Base-by-base conservation (phyloP, 2,888 invertebrate genomes). In the Eristalis tenax region DNA sequence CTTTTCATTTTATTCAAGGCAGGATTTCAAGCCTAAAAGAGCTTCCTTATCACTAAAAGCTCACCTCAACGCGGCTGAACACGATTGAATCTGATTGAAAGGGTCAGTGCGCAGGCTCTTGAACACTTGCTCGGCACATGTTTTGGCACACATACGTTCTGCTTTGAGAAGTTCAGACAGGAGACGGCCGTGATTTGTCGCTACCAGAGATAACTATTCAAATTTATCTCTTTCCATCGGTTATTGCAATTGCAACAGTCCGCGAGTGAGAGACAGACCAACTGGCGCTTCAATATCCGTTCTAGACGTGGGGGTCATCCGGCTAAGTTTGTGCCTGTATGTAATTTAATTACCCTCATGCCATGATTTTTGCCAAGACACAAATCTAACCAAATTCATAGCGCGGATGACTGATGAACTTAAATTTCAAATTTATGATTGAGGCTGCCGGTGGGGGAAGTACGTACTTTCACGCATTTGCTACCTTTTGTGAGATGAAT, bases 31-130 rank as follows among this genome's bases (percentile, higher is more conserved):
- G 64, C 26, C 8, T 32, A 38, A 63, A 28, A 4, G 70, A 77
- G 82, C 85, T 85, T 85, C 32, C 69, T 85, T 85, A 85, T 85
- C 85, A 82, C 64, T 69, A 11, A 59, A 85, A 68, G 83, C 80
- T 83, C 40, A 38, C 63, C 38, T 23, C 26, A 26, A 26, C 2
- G 26, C 26, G 22, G 56, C 38, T 75, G 65, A 75, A 50, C 50
- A 38, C 22, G 4, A 15, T 76, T 70, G 65, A 78, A 78, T 23
- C 18, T 1, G 43, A 6, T 68, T 71, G 71, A 69, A 77, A 18
- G 32, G 28, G 61, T 0, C 11, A 71, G 10, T 85, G 85, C 85
- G 85, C 85, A 85, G 28, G 26, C 66, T 80, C 75, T 13, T n/a
- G 43, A 2, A 11, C 0, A 4, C 28, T 28, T 28, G 28, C 28